Percentiles rank a stretch among this genome's conserved stretches.
These are phyloP conservation scores for Xerus rutilus DNA, from an alignment of 2,797 vertebrate genomes.

Conservation along the genomic window DNA sequence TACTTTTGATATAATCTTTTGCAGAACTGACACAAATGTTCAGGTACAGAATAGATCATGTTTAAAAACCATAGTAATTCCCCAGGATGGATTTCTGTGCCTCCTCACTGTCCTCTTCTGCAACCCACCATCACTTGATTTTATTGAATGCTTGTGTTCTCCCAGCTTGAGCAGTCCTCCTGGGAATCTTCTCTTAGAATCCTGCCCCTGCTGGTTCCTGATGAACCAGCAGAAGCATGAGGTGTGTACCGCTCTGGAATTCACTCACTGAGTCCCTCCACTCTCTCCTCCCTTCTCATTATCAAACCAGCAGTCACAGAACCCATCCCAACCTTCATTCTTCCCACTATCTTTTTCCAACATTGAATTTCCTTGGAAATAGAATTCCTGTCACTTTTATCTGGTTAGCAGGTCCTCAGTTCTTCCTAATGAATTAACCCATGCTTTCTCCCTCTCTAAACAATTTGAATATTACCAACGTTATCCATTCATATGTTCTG, in stretches of 20 bases:
- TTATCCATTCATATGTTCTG: neutral
- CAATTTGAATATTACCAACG: neutral
- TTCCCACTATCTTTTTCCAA: neutral
- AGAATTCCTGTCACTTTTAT: neutral
- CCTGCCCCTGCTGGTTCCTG: neutral
- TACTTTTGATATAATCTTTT: neutral
- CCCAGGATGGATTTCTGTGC: neutral
- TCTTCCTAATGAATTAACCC: neutral
- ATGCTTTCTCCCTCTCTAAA: neutral
- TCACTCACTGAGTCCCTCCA: neutral
- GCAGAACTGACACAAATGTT: neutral
- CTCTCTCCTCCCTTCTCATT: neutral
- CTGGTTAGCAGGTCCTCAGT: neutral
- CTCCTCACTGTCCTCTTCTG: neutral
- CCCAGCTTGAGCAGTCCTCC: neutral
- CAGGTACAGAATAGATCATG: neutral
- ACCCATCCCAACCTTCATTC: neutral
- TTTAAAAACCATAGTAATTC: neutral
- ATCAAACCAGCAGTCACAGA: neutral
- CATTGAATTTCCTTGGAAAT: conserved; percentile 35
- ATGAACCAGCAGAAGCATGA: neutral
- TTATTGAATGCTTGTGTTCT: neutral
- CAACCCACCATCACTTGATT: neutral
- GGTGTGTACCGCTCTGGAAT: neutral
- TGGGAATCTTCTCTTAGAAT: neutral